A percentile compares a stretch with the other conserved stretches of the same genome.
Evolutionary conservation across 2,888 invertebrate species (phyloP).

Genomic region (Apomyelois bistriatella): DNA sequence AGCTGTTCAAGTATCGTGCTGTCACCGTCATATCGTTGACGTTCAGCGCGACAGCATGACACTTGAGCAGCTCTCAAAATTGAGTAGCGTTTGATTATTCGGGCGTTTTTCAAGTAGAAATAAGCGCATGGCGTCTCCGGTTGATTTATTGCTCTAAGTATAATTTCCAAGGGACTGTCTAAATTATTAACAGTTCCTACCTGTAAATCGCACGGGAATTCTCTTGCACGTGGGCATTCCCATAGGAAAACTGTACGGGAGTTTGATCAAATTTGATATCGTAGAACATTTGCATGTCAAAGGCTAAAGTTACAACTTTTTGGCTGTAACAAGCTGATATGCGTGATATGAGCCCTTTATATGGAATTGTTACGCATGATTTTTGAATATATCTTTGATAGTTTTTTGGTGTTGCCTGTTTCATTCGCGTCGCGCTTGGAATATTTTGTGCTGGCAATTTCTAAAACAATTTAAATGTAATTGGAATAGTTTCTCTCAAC

Average conservation of each 20-base stretch:
- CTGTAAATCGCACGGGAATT: background rate
- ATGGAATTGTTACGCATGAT: background rate
- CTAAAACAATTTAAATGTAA: background rate
- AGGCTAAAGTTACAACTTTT: background rate
- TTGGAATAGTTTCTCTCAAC: no score
- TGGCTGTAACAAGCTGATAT: background rate
- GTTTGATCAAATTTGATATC: background rate
- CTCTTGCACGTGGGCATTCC: conserved; percentile 9
- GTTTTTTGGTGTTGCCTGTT: background rate
- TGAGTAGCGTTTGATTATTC: no score
- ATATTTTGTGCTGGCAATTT: background rate
- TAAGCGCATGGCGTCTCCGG: no score
- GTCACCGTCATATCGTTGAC: no score
- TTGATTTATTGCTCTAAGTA: no score
- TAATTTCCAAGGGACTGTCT: background rate
- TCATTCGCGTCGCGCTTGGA: background rate
- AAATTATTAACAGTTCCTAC: background rate
- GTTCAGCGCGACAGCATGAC: no score
- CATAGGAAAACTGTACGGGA: conserved; percentile 1
- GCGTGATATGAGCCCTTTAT: background rate
- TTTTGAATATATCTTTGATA: conserved; percentile 1
- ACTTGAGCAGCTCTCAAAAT: no score
- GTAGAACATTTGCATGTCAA: background rate
- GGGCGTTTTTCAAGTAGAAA: no score
- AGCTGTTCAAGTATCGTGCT: no score